These are phyloP conservation scores for Esperia sulphurella DNA, from an alignment of 2,888 invertebrate species.

Conservation along the genomic window DNA sequence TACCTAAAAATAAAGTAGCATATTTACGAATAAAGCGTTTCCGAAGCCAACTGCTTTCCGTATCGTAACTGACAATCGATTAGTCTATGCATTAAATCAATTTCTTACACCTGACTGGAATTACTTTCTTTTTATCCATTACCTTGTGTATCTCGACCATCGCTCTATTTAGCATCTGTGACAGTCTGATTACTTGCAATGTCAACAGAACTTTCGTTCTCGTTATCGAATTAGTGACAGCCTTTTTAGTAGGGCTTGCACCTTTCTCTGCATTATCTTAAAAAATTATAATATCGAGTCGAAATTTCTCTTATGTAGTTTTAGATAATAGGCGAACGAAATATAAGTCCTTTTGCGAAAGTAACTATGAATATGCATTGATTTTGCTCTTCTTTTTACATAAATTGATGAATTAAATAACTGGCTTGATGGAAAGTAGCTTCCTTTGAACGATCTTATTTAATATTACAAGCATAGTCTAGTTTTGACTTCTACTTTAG, in stretches of 20 bases:
- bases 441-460: too few relatives aligned
- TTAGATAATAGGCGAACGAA: too few relatives aligned
- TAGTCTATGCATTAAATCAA: conserved; percentile 47
- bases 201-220: conserved; percentile 10
- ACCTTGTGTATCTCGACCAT: conserved; percentile 31
- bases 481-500: background rate
- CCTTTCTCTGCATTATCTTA: conserved; percentile 15
- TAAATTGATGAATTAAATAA: too few relatives aligned
- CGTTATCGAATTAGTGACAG: conserved; percentile 13
- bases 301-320: too few relatives aligned
- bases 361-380: too few relatives aligned
- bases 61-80: conserved; percentile 43
- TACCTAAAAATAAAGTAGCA: background rate
- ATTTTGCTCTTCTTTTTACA: too few relatives aligned
- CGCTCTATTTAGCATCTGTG: conserved; percentile 48
- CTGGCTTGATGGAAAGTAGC: too few relatives aligned
- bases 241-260: background rate
- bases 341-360: too few relatives aligned
- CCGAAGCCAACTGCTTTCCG: conserved; percentile 39
- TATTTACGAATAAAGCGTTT: conserved; percentile 29
- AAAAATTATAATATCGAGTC: too few relatives aligned
- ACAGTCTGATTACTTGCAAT: conserved; percentile 19
- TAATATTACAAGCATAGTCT: too few relatives aligned
- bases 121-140: conserved; percentile 39
- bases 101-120: conserved; percentile 34